Base-by-base conservation (phyloP, 2,113 vertebrate genomes). In the Stegostoma tigrinum region DNA sequence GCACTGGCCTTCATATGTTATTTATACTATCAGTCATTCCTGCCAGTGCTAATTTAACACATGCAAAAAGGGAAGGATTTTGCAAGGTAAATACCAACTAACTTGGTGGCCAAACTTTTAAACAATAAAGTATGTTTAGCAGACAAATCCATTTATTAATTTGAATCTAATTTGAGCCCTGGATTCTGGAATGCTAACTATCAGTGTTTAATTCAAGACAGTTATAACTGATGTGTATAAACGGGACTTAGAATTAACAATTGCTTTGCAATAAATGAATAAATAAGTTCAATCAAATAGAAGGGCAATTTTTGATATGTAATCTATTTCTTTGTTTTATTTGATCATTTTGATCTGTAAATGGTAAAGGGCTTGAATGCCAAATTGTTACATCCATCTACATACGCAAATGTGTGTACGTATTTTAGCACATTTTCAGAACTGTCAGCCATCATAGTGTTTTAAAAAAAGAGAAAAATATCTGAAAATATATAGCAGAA, bases 1-100 rank as follows among this genome's bases (percentile, higher is more conserved):
- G 34, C n/a, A 23, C 38, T 67, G 89, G 89, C 61, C 61, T 67
- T 93, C 61, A 19, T 93, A 66, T 66, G 21, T 93, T 93, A 66
- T 66, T 93, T 21, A 93, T 6, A 64, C 17, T 64, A 55, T 87
- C 34, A 93, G 61, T 93, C 89, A 93, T 93, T 93, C 61, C 34
- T 67, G 89, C 89, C 61, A 67, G 61, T 66, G 89, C 34, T 91
- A 91, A 67, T 93, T 93, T 42, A 93, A 67, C 21, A 66, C 89
- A 93, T 19, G 55, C 89, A 66, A 67, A 67, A 64, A 64, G 64
- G 17, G n/a, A 93, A 93, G 89, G 15, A 61, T 64, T 38, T 91
- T 66, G 34, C 55, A 91, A 34, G 34, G 0, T 66, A 93, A 66
- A 67, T 91, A 64, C 67, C 67, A 67, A 66, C 17, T 21, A 93